These are phyloP conservation scores for Cichlasoma orientale DNA, from an alignment of 2,797 vertebrate genomes.

Conservation along the genomic window DNA sequence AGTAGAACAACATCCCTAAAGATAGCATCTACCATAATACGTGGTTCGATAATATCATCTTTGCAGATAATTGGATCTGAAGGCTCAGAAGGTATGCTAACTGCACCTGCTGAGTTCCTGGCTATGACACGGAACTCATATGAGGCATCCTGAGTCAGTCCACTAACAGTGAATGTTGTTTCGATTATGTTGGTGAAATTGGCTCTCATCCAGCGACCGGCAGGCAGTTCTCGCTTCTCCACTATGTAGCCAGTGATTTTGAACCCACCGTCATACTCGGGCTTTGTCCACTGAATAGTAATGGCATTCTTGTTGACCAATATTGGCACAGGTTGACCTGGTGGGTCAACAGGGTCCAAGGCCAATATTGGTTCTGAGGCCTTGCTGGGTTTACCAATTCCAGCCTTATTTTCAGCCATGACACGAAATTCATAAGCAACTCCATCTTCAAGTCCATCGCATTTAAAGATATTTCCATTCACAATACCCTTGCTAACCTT, in stretches of 20 bases:
- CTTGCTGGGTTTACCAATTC: conserved; percentile 96
- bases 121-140: conserved; percentile 96
- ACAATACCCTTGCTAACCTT: conserved; percentile 90
- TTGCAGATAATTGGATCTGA: conserved; percentile 94
- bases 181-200: conserved; percentile 98
- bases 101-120: conserved; percentile 93
- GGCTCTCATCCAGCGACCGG: conserved; percentile 94
- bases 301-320: conserved; percentile 92
- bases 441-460: conserved; percentile 91
- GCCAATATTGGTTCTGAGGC: conserved; percentile 92
- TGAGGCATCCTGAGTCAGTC: conserved; percentile 91
- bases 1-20: conserved; percentile 91
- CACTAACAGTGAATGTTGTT: conserved; percentile 94
- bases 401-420: conserved; percentile 95
- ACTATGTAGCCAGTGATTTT: conserved; percentile 97
- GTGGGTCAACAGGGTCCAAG: conserved; percentile 95
- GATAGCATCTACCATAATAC: conserved; percentile 94
- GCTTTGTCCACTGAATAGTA: conserved; percentile 94
- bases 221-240: conserved; percentile 93
- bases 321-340: conserved; percentile 90
- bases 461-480: conserved; percentile 94
- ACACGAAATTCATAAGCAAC: conserved; percentile 98
- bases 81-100: conserved; percentile 92
- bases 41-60: conserved; percentile 94
- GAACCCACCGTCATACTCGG: conserved; percentile 97